Evolutionary conservation across 2,113 vertebrate genomes (phyloP).

Genomic region (Andinoacara biseriatus): DNA sequence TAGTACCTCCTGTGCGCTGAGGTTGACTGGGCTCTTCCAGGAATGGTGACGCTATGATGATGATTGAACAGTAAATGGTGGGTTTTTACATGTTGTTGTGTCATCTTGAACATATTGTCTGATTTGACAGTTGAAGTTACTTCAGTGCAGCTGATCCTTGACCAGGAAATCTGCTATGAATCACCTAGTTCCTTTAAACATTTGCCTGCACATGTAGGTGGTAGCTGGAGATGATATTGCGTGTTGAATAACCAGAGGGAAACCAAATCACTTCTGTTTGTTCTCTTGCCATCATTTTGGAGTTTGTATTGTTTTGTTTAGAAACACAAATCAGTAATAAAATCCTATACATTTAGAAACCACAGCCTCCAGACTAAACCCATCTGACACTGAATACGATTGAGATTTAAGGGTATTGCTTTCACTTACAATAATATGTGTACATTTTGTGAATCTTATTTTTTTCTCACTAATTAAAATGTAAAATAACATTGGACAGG

Average conservation of each 20-base stretch:
- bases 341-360: background rate
- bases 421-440: background rate
- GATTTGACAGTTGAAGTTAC: background rate
- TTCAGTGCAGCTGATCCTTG: background rate
- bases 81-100: background rate
- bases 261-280: background rate
- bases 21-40: background rate
- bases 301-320: background rate
- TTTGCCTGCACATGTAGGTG: background rate
- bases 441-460: background rate
- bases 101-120: background rate
- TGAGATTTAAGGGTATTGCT: background rate
- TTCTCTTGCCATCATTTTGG: background rate
- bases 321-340: background rate
- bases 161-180: background rate
- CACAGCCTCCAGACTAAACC: background rate
- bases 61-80: background rate
- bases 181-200: background rate
- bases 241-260: background rate
- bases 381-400: background rate
- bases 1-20: background rate
- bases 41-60: background rate
- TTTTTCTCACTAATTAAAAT: background rate
- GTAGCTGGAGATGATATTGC: background rate
- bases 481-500: background rate